phyloP scores from a whole-genome alignment of 2,888 invertebrate species.

The Pyrochroa serraticornis region DNA sequence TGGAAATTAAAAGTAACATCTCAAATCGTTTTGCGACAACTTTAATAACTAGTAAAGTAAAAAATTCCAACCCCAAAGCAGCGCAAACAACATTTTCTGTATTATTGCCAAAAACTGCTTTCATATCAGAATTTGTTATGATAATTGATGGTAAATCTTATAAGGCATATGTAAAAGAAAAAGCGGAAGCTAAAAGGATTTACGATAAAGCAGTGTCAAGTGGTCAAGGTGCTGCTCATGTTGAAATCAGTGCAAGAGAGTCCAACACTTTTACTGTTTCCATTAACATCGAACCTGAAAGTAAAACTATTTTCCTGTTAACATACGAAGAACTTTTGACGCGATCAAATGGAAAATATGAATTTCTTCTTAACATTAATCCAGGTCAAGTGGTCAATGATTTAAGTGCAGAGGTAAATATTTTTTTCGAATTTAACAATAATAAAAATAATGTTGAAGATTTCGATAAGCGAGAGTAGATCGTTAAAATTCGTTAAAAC shows the following conservation, averaged over 20 bases:
- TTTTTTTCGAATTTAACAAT: not conserved
- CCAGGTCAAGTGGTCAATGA: conserved; percentile 68
- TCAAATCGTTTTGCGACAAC: conserved; percentile 68
- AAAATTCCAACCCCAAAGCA: conserved; percentile 63
- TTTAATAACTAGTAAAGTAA: conserved; percentile 65
- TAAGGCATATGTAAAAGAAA: conserved; percentile 67
- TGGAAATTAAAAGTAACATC: conserved; percentile 66
- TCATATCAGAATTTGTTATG: conserved; percentile 70
- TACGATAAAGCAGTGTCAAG: conserved; percentile 56
- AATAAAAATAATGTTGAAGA: conserved; percentile 8
- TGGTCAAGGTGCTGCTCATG: conserved; percentile 65
- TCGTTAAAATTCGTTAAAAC: conserved; percentile 13
- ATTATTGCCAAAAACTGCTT: conserved; percentile 69
- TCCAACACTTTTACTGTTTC: conserved; percentile 71
- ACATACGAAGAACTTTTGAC: conserved; percentile 73
- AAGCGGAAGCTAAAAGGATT: conserved; percentile 63
- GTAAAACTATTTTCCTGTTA: conserved; percentile 68
- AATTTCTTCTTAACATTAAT: conserved; percentile 69
- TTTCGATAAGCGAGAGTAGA: conserved; percentile 16
- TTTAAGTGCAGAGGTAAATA: conserved; percentile 59
- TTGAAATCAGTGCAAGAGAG: conserved; percentile 64
- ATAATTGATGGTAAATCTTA: conserved; percentile 64
- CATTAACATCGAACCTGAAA: conserved; percentile 67
- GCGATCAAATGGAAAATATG: conserved; percentile 68
- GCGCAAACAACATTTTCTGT: conserved; percentile 68